Percentiles rank a stretch among this genome's conserved stretches.
phyloP scores from a whole-genome alignment of 2,888 invertebrate species.

The Aproaerema taeniolella region DNA sequence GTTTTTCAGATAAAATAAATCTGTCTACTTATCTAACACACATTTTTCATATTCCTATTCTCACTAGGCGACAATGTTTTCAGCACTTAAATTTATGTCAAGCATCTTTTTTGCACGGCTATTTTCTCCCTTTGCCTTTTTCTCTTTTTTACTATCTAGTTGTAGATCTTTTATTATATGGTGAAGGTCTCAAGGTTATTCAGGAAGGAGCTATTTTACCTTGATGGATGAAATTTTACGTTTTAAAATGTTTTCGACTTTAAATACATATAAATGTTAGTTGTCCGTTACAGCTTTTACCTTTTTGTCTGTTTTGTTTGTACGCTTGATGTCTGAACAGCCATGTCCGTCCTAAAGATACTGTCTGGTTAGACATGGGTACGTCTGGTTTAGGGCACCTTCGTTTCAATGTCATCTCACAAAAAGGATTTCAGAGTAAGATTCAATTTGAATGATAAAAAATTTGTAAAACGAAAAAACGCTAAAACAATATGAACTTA shows the following conservation, averaged over 20 bases:
- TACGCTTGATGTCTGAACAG: slow-evolving; percentile 12
- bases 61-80: neutral
- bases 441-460: no score
- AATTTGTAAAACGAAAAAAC: no score
- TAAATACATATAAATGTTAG: no score
- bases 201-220: no score
- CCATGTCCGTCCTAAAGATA: slow-evolving; percentile 1
- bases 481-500: no score
- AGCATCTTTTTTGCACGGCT: slow-evolving; percentile 26
- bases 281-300: neutral
- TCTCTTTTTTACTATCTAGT: slow-evolving; percentile 12
- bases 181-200: slow-evolving; percentile 22
- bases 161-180: slow-evolving; percentile 23
- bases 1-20: no score
- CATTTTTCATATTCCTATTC: neutral
- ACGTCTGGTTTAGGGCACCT: slow-evolving; percentile 22
- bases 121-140: slow-evolving; percentile 24
- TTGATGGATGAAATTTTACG: neutral
- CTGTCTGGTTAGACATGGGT: slow-evolving; percentile 11
- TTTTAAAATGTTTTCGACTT: neutral
- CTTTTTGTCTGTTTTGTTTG: slow-evolving; percentile 14
- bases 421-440: slow-evolving; percentile 14
- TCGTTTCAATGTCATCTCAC: slow-evolving; percentile 31
- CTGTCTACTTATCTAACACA: neutral
- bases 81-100: slow-evolving; percentile 11